Conservation (phyloP, 2,113 vertebrate species). For the Rhynchomys soricoides region DNA sequence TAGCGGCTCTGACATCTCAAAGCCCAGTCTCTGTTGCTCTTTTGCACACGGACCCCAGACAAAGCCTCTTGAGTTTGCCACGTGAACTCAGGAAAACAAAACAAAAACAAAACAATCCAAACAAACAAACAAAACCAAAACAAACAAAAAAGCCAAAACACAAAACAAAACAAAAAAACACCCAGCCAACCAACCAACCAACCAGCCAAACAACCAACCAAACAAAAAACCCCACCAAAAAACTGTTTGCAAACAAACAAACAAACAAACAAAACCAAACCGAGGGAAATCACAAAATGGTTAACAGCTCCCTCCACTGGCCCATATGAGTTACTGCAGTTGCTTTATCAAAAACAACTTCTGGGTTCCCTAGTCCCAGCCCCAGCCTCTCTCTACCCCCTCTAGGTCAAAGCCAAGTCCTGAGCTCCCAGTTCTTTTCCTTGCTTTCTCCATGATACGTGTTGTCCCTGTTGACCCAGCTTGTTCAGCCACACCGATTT, state of each 20-base stretch:
- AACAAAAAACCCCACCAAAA: no score
- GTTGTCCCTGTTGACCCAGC: not conserved
- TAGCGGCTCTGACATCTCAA: not conserved
- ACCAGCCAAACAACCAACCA: no score
- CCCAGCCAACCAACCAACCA: no score
- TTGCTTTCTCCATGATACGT: not conserved
- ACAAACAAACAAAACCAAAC: no score
- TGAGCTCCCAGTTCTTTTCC: not conserved
- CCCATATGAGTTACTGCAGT: rapidly evolving
- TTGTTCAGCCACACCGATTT: not conserved
- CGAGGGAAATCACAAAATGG: not conserved
- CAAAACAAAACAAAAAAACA: not conserved
- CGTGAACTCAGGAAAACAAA: not conserved
- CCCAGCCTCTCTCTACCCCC: not conserved
- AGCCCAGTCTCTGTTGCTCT: not conserved
- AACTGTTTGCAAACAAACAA: no score
- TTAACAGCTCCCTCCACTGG: not conserved
- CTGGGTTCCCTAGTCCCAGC: not conserved
- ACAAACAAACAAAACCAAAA: not conserved
- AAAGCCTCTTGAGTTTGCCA: not conserved
- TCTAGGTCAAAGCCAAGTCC: not conserved
- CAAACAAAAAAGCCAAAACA: not conserved
- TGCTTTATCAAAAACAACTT: not conserved
- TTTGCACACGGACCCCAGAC: not conserved
- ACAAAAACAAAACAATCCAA: not conserved